These are phyloP conservation scores for Numenius arquata DNA, from an alignment of 2,113 vertebrate species.

Conservation along the genomic window DNA sequence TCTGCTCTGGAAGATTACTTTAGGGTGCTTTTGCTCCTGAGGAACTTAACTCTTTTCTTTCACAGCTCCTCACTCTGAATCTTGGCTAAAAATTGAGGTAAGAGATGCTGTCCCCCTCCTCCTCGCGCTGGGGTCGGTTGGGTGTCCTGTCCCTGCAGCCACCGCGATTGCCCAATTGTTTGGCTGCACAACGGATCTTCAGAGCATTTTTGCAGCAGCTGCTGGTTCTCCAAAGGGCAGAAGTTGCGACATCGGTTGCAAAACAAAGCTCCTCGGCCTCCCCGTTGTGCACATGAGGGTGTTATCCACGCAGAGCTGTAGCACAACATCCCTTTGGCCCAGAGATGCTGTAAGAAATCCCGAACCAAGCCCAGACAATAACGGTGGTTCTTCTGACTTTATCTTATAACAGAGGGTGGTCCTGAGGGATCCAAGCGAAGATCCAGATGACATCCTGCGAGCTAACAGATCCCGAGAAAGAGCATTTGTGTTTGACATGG, in stretches of 20 bases:
- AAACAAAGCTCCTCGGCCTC: background rate
- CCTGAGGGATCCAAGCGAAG: slow-evolving; percentile 62
- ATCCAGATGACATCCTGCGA: slow-evolving; percentile 37
- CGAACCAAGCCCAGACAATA: background rate
- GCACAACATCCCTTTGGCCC: background rate
- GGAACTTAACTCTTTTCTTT: background rate
- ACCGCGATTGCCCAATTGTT: background rate
- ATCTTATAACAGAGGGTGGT: slow-evolving; percentile 39
- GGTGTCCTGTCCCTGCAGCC: background rate
- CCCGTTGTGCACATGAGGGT: fast-evolving
- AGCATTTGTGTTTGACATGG: slow-evolving; percentile 67
- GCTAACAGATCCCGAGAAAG: slow-evolving; percentile 64
- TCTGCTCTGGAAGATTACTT: background rate
- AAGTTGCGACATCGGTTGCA: background rate
- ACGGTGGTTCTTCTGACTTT: background rate
- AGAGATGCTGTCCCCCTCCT: background rate
- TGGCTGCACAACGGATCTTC: background rate
- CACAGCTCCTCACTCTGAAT: background rate
- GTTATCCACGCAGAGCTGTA: background rate
- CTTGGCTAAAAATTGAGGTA: background rate
- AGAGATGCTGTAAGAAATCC: background rate
- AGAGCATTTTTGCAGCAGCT: background rate
- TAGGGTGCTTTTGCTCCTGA: background rate
- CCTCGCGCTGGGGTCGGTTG: background rate
- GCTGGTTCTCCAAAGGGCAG: background rate